Evolutionary conservation across 1,140 invertebrate species (phyloP).

Genomic region (Drosophila pseudoananassae): DNA sequence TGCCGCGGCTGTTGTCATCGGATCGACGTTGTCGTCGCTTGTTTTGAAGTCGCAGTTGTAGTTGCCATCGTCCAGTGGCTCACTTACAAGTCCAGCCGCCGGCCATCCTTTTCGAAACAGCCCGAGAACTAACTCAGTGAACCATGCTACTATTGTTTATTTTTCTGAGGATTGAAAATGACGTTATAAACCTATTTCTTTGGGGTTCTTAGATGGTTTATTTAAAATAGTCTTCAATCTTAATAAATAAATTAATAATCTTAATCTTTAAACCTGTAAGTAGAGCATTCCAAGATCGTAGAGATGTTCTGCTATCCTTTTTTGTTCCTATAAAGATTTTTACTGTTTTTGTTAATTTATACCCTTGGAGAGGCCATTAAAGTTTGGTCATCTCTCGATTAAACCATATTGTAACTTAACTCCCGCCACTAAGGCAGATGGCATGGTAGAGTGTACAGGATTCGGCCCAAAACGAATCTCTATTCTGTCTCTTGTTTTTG

Average conservation of each 20-base stretch:
- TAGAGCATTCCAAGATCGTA: background rate
- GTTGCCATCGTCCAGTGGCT: conserved; percentile 70
- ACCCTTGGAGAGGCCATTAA: background rate
- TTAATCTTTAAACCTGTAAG: no score
- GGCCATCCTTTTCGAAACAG: conserved; percentile 70
- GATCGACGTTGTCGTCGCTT: conserved; percentile 70
- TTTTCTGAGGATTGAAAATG: background rate
- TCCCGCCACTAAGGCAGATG: no score
- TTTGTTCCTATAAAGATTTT: conserved; percentile 65
- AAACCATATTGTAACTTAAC: no score
- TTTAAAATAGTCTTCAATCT: background rate
- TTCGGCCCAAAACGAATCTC: background rate
- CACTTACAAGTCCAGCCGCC: conserved; percentile 68
- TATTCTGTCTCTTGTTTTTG: conserved; percentile 13
- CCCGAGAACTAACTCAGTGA: background rate
- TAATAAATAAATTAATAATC: no score
- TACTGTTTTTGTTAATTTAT: conserved; percentile 72
- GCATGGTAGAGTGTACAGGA: background rate
- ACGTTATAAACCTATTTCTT: background rate
- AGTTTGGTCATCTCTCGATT: no score
- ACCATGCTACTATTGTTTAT: conserved; percentile 1
- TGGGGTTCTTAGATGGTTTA: background rate
- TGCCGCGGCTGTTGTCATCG: conserved; percentile 63
- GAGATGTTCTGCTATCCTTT: conserved; percentile 13
- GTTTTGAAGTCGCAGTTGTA: conserved; percentile 43